Base-by-base conservation (phyloP, 2,113 vertebrate species). In the Poeciliopsis prolifica region DNA sequence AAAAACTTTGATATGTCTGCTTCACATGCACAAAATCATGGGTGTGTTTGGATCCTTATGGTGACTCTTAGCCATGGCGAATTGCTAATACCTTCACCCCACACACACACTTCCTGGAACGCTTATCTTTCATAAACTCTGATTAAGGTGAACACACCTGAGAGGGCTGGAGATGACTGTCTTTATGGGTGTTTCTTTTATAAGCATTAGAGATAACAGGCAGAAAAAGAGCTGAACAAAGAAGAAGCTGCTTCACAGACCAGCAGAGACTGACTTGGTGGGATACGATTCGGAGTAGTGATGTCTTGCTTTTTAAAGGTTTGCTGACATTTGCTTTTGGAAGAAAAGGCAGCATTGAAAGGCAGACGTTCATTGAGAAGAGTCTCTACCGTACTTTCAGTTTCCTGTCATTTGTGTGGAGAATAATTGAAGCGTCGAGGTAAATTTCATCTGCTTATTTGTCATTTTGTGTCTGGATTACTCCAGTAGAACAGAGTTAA, bases 181-280 rank as follows among this genome's bases (percentile, higher is more conserved):
- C 33, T 67, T 7, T 17, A 78, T 70, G 73, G 28, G 64, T 61
- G 69, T 69, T 15, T 44, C 63, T 77, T 81, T 80, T 75, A 77
- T 78, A 75, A 86, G 7, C 13, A 54, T 58, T n/a, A 13, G 40
- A 30, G 73, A 83, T 78, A 86, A 82, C 19, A 10, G 33, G 33
- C 2, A 70, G 29, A 61, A 61, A 61, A 61, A 77, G 19, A 51
- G 35, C 68, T 44, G 29, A 35, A 28, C 70, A 65, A 74, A 86
- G 69, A 33, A 72, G 22, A 13, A 48, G 44, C 15, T 40, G 31
- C 61, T 31, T 28, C 48, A 65, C 61, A 42, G 35, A 69, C 1
- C 11, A 35, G 28, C 24, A 1, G 74, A 68, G 68, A 73, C 67
- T 1, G 14, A 51, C 35, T n/a, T 11, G 17, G 24, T 35, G 30